Base-by-base conservation (phyloP, 2,888 invertebrate genomes). In the Idaea aversata region DNA sequence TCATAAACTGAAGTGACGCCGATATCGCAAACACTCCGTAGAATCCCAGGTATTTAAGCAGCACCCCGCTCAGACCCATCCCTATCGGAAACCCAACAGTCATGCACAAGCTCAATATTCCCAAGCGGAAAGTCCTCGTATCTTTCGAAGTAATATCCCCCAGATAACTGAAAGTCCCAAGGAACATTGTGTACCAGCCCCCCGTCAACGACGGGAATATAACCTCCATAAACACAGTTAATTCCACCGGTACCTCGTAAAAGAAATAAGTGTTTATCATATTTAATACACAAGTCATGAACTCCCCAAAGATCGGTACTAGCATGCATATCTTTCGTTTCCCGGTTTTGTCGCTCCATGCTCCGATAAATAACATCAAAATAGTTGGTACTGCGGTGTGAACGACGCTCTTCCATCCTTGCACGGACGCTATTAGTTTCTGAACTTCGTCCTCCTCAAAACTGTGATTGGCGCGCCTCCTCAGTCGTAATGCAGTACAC, bases 401-500 rank as follows among this genome's bases (percentile, higher is more conserved):
- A 0, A 95, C 79, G 0, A 94, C 86, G 38, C 93, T 94, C 76
- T 93, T 94, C 93, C 94, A 94, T 15, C 93, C 92, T 65, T 93
- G 88, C 65, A 94, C 93, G 1, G 93, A 89, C 0, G 93, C 93
- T 66, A 95, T 94, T 7, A 94, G 79, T 68, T 93, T 94, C 71
- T 95, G 95, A 0, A 95, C 95, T 66, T 94, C 94, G n/a, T 93
- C 90, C 78, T 96, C 96, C 83, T 96, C 94, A 5, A 84, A 82
- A 0, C 95, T 95, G 74, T 94, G 94, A 74, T 95, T 95, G 0
- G 93, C 94, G 3, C 96, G 96, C 74, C 95, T 94, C 62, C 97
- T 93, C 0, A 94, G 91, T 0, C 95, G 94, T 34, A 97, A 85
- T 0, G 96, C 96, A 69, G 95, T 95, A 80, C 97, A 97, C 0